Evolutionary conservation across 2,113 vertebrate species (phyloP).

Genomic region (Chelonoidis abingdonii): DNA sequence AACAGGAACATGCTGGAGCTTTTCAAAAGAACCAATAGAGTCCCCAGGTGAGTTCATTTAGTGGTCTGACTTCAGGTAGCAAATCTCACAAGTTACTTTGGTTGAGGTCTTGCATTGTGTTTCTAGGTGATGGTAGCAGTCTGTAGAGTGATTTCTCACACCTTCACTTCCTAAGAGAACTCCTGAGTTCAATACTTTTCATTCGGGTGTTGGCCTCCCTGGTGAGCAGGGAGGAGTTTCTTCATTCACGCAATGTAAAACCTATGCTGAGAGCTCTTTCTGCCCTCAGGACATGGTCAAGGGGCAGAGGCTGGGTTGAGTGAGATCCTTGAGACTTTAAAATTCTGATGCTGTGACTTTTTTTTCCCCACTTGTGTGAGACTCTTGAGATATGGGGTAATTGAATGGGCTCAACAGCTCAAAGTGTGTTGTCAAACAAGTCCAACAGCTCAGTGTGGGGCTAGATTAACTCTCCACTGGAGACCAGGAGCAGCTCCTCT

Average conservation of each 20-base stretch:
- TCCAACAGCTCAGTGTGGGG: neutral
- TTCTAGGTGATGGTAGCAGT: too few relatives aligned
- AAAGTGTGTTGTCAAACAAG: neutral
- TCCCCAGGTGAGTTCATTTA: slow-evolving; percentile 85
- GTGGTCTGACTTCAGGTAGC: too few relatives aligned
- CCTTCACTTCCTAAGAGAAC: neutral
- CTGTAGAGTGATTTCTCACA: fast-evolving
- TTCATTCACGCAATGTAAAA: fast-evolving
- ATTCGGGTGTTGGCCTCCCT: neutral
- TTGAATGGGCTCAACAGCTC: neutral
- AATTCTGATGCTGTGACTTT: fast-evolving
- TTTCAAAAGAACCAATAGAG: slow-evolving; percentile 85
- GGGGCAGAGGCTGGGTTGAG: fast-evolving
- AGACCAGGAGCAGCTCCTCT: neutral
- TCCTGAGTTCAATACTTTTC: neutral
- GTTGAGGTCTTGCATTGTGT: neutral
- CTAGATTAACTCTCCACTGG: neutral
- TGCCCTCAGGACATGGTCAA: neutral
- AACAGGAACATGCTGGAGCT: slow-evolving; percentile 86
- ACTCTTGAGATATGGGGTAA: neutral
- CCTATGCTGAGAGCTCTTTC: neutral
- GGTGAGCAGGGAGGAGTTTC: fast-evolving
- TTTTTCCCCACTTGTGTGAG: neutral
- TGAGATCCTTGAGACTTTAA: neutral
- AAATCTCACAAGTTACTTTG: neutral